Evolutionary conservation across 1,140 invertebrate genomes (phyloP).

Genomic region (Drosophila leontia): DNA sequence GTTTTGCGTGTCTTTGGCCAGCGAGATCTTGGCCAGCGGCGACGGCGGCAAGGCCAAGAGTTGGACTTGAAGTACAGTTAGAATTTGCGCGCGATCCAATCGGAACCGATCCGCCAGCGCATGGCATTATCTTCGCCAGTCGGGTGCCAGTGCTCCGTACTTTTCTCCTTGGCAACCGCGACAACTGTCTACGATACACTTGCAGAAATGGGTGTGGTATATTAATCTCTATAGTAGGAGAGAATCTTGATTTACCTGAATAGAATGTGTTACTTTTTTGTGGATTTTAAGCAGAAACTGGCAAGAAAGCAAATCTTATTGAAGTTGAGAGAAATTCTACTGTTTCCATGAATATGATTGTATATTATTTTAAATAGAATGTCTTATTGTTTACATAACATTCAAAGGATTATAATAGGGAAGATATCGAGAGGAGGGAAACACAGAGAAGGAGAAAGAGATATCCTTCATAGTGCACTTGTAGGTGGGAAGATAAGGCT

Average conservation of each 20-base stretch:
- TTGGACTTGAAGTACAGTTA: slow-evolving; percentile 51
- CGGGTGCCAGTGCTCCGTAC: slow-evolving; percentile 10
- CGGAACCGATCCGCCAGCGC: slow-evolving; percentile 51
- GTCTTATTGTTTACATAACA: no score
- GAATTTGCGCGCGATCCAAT: slow-evolving; percentile 43
- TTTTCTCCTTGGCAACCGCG: slow-evolving; percentile 9
- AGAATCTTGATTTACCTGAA: not conserved
- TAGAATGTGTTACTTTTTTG: not conserved
- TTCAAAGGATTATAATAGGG: no score
- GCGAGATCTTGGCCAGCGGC: slow-evolving; percentile 20
- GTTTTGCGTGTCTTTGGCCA: slow-evolving; percentile 73
- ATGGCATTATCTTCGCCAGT: slow-evolving; percentile 47
- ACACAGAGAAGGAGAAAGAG: no score
- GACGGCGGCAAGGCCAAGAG: slow-evolving; percentile 41
- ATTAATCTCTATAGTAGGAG: not conserved
- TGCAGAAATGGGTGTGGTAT: not conserved
- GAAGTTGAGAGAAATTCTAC: no score
- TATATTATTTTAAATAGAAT: no score
- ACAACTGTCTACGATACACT: slow-evolving; percentile 40
- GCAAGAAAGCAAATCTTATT: no score
- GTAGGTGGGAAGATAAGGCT: no score
- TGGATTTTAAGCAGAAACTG: no score
- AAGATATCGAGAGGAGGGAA: no score
- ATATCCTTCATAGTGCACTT: no score
- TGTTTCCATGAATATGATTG: no score